Evolutionary conservation across 30 jellyfish, hydroid and myxozoan species (phyloP).

Genomic region (Pelagia noctiluca): DNA sequence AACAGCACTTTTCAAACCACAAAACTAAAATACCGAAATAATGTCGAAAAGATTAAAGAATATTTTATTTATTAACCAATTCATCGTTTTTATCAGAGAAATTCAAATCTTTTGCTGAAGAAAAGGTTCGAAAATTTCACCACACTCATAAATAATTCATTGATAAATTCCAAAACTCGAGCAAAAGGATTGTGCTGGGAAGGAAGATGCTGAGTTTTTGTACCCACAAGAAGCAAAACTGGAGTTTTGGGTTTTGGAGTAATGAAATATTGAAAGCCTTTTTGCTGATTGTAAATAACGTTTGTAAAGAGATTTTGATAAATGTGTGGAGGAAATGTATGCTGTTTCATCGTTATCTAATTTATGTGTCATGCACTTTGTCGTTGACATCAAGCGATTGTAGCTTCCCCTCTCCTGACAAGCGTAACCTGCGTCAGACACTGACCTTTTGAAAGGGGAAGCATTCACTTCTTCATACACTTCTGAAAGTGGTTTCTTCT

Average conservation of each 20-base stretch:
- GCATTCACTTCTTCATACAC: too few relatives aligned
- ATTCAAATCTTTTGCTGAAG: background rate
- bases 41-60: background rate
- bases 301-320: too few relatives aligned
- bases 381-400: too few relatives aligned
- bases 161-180: background rate
- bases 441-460: too few relatives aligned
- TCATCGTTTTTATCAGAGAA: background rate
- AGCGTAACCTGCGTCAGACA: too few relatives aligned
- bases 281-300: slow-evolving; percentile 3
- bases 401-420: too few relatives aligned
- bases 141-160: background rate
- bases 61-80: background rate
- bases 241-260: background rate
- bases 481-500: too few relatives aligned
- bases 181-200: background rate
- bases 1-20: slow-evolving; percentile 2
- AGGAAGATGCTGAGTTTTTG: background rate
- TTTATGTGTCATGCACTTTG: too few relatives aligned
- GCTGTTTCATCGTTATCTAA: too few relatives aligned
- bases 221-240: background rate
- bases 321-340: too few relatives aligned
- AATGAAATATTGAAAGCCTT: background rate
- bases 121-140: background rate
- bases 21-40: background rate